Evolutionary conservation across 2,113 vertebrate species (phyloP), one percentile per base, ranked within the genome.

Genomic region (Saccopteryx leptura): DNA sequence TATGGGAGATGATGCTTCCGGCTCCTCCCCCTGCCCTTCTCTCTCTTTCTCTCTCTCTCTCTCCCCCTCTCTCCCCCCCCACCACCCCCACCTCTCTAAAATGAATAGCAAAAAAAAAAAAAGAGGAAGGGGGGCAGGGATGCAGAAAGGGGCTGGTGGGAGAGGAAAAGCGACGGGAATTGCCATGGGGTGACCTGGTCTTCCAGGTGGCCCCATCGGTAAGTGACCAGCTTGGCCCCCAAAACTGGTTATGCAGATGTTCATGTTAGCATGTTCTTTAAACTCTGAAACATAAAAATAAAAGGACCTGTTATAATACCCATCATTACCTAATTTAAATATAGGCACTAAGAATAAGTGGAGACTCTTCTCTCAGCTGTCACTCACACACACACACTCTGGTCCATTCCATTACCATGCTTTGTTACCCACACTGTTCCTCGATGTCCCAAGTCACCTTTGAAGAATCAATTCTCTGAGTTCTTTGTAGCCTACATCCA

Each of bases 401-500:
- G 4, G 46, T 65, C 39, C 79, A 74, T 54, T 54, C 54, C 48
- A 58, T 39, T 50, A 19, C 23, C 72, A 79, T 46, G 58, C 31
- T 52, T 69, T 75, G 85, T 69, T 58, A 21, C 33, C 48, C 33
- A 9, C 13, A n/a, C 8, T 58, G 11, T 24, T 88, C 56, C 33
- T 66, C 0, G 0, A n/a, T 63, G 63, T 5, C 52, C 15, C 39
- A 10, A 0, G 0, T 65, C n/a, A 11, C 17, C 50, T 56, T 21
- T 1, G 0, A 68, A 50, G 54, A 92, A 66, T 39, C 33, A 65
- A 15, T 56, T 66, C 85, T 50, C 12, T n/a, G 33, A 28, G 6
- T 13, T 54, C 39, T 39, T 76, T 26, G 13, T 24, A 60, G 52
- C 61, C 48, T 50, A 4, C 21, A 13, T 68, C 60, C 21, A 4